phyloP scores from a whole-genome alignment of 2,888 invertebrate species.

The Stenotaenia linearis region DNA sequence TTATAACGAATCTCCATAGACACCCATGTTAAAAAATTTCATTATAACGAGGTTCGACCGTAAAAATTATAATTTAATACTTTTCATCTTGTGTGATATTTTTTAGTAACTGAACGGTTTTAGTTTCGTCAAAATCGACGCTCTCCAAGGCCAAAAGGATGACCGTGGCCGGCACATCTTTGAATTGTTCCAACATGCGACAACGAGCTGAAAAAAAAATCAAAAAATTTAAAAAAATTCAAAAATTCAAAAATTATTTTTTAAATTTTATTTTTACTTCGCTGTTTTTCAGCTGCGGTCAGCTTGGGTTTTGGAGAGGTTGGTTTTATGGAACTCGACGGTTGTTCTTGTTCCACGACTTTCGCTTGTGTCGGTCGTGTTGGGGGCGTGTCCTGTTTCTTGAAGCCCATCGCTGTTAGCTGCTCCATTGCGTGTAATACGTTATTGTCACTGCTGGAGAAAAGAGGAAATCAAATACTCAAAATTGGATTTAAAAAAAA shows the following conservation, averaged over 20 bases:
- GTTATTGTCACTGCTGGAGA: conserved; percentile 72
- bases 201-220: conserved; percentile 30
- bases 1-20: no score
- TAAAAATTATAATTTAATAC: neutral
- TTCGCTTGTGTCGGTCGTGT: conserved; percentile 34
- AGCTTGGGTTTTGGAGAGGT: conserved; percentile 35
- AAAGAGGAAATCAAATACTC: neutral
- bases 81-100: conserved; percentile 32
- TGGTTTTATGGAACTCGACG: neutral
- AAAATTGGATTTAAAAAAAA: neutral
- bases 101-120: conserved; percentile 70
- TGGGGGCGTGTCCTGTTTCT: conserved; percentile 61
- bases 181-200: conserved; percentile 63
- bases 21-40: no score
- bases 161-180: conserved; percentile 70
- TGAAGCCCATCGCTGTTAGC: conserved; percentile 71
- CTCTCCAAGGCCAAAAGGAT: conserved; percentile 80
- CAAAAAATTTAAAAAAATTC: neutral
- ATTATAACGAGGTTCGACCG: no score
- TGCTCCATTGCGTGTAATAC: conserved; percentile 81
- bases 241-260: neutral
- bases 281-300: conserved; percentile 39
- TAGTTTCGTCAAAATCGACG: conserved; percentile 74
- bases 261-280: conserved; percentile 36
- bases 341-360: neutral